Evolutionary conservation across 2,113 vertebrate genomes (phyloP).

Genomic region (Gymnobelideus leadbeateri): DNA sequence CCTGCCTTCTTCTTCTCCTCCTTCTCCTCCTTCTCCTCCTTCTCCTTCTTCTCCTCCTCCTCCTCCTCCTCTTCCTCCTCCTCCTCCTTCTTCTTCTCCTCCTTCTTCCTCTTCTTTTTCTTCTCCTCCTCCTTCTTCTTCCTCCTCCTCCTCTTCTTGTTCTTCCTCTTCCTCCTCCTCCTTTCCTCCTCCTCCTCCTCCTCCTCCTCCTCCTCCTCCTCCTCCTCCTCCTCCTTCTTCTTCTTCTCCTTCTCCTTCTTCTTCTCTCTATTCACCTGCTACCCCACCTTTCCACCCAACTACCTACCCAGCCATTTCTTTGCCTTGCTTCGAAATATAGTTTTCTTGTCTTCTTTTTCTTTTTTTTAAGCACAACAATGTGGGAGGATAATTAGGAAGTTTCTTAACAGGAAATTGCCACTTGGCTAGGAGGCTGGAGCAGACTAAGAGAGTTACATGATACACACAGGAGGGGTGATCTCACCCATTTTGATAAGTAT

Average conservation of each 20-base stretch:
- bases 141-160: background rate
- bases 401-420: constrained; percentile 67
- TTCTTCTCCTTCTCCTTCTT: background rate
- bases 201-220: background rate
- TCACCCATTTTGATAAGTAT: constrained; percentile 79
- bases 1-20: background rate
- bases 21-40: background rate
- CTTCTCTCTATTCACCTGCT: constrained; percentile 4
- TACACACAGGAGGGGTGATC: constrained; percentile 57
- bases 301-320: constrained; percentile 40
- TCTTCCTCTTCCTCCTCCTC: background rate
- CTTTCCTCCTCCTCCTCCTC: background rate
- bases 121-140: background rate
- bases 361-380: constrained; percentile 66
- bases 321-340: constrained; percentile 72
- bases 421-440: constrained; percentile 57
- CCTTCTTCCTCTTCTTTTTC: background rate
- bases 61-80: background rate
- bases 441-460: constrained; percentile 34
- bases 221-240: background rate
- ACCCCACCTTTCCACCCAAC: background rate
- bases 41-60: background rate
- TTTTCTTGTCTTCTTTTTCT: background rate
- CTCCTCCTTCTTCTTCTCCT: background rate
- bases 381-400: constrained; percentile 62